Evolutionary conservation across 2,888 invertebrate genomes (phyloP), one percentile per base, ranked within the genome.

Genomic region (Campoletis raptor): DNA sequence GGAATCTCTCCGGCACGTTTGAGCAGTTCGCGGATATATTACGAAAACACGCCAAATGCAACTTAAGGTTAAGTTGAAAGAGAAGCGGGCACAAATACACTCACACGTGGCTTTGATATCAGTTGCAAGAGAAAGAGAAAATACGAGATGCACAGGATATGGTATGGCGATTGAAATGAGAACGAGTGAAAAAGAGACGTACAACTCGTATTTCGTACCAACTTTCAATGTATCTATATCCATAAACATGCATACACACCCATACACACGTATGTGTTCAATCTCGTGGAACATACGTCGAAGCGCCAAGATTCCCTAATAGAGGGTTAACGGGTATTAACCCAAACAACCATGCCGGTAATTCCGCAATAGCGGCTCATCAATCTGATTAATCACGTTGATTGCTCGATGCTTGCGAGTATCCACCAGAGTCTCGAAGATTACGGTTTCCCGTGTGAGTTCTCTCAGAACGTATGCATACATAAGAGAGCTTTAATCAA

Each of bases 291-390:
- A 67, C 30, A 52, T 48, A 81, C 85, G 52, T 78, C 78, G 74
- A 69, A 81, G 74, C 66, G 57, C 82, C 85, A 81, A 82, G 78
- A 86, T 82, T 81, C 81, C 86, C 84, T 86, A 86, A 86, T 86
- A 86, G 84, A 86, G 86, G 86, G 78, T 86, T 86, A 86, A 86
- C 86, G 84, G 86, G 84, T 86, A 86, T 86, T 85, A 86, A 86
- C 84, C 84, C 73, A 86, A 86, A 86, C 81, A 86, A 78, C 84
- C 84, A 74, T 69, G 78, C 74, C 81, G 78, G 84, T 85, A 85
- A 85, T 86, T 84, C 81, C 78, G 86, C 84, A 86, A 86, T 86
- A 86, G 86, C 86, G 84, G 86, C 86, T 86, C 84, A 83, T 84
- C 86, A 85, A 84, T 84, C 86, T 85, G 86, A 86, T 86, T 86